Base-by-base conservation (phyloP, 2,888 invertebrate genomes). In the Perithous albicinctus region DNA sequence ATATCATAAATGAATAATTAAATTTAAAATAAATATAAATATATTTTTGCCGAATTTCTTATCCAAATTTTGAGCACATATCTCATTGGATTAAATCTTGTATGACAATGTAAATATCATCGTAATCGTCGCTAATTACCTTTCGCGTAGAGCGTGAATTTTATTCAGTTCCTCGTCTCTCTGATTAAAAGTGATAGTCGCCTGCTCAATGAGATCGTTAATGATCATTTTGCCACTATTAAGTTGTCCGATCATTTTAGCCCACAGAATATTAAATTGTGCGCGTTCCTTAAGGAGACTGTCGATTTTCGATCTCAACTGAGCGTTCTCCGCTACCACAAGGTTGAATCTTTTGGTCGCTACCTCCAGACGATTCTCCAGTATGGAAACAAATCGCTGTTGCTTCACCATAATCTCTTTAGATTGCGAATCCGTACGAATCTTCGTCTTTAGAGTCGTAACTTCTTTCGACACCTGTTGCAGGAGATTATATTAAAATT, bases 171-270 rank as follows among this genome's bases (percentile, higher is more conserved):
- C 95, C 90, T 96, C 96, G 91, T 96, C 98, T 81, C 98, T 94
- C 92, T 97, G 97, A 93, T 98, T 98, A 89, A 97, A 98, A 0
- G 98, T 97, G 48, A 96, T 94, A 23, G 97, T 98, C 0, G 98
- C 97, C 87, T 97, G 96, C 87, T 98, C 98, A 80, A 98, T 96
- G 77, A 98, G 93, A 89, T 97, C 97, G 86, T 97, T 95, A 90
- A 98, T 97, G 88, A 96, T 95, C 80, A 96, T 96, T 89, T 98
- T 97, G 1, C 97, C 96, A 46, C 95, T 94, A 89, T 96, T 96
- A 66, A 98, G 94, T 74, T 97, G 95, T 61, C 95, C 95, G 46
- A 97, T 95, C 89, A 97, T 94, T 87, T 95, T 95, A 89, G 96
- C 95, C 95, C 97, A 97, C 82, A 97, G 94, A 4, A 95, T 94